These are phyloP conservation scores for Microctenopoma steveboyesi DNA, from an alignment of 2,797 vertebrate species.

Conservation along the genomic window DNA sequence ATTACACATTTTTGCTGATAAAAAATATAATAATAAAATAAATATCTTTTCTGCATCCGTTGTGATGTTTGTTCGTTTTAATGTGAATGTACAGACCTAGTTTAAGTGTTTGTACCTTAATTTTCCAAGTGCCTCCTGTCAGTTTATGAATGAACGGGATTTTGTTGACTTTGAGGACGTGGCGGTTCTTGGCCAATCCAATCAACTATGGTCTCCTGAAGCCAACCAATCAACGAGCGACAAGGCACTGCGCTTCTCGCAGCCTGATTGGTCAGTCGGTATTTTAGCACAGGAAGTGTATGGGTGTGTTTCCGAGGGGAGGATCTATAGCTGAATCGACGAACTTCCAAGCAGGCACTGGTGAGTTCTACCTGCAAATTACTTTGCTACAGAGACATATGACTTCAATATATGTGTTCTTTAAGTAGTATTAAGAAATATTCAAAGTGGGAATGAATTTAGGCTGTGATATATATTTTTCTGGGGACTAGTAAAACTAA, in stretches of 20 bases:
- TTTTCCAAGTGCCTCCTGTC: neutral
- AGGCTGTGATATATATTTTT: neutral
- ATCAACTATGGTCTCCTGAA: conserved; percentile 61
- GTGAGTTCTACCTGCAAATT: conserved; percentile 56
- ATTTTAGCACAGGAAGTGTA: conserved; percentile 71
- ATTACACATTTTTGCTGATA: too few relatives aligned
- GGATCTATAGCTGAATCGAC: conserved; percentile 45
- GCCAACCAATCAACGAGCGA: conserved; percentile 79
- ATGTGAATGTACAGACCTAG: accelerated
- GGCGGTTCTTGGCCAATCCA: conserved; percentile 90
- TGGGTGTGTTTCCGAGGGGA: conserved; percentile 79
- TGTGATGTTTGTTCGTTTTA: neutral
- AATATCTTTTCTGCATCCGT: neutral
- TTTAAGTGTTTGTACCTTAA: neutral
- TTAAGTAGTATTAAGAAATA: neutral
- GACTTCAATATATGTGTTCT: accelerated
- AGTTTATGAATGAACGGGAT: conserved; percentile 67
- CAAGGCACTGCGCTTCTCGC: conserved; percentile 55
- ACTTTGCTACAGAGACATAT: neutral
- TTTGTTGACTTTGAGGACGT: conserved; percentile 87
- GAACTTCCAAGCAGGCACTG: conserved; percentile 67
- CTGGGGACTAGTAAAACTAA: neutral
- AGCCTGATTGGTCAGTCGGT: conserved; percentile 53
- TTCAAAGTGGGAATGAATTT: accelerated
- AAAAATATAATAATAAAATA: neutral